phyloP scores from a whole-genome alignment of 2,113 vertebrate genomes.

The Callipepla squamata region DNA sequence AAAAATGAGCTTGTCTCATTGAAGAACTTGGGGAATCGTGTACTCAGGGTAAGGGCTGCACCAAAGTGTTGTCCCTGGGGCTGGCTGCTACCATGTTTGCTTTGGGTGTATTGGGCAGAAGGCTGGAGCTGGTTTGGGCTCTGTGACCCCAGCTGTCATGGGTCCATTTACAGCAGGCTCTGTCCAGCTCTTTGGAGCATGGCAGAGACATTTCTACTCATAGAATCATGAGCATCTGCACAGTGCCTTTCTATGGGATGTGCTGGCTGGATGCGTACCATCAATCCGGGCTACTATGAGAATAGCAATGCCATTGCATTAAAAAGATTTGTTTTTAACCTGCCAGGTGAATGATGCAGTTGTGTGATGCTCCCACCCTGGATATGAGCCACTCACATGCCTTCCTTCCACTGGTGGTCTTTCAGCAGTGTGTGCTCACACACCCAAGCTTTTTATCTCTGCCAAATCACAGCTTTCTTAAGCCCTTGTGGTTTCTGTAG shows the following conservation, averaged over 20 bases:
- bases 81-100: background rate
- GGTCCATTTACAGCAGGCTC: background rate
- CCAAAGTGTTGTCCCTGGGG: background rate
- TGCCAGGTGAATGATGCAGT: background rate
- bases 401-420: background rate
- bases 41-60: background rate
- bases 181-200: background rate
- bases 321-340: background rate
- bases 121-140: background rate
- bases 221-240: background rate
- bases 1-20: constrained; percentile 34
- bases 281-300: background rate
- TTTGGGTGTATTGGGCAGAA: background rate
- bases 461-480: constrained; percentile 45
- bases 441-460: constrained; percentile 37
- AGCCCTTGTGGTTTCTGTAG: constrained; percentile 43
- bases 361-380: background rate
- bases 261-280: background rate
- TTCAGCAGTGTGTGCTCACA: background rate
- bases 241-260: background rate
- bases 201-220: background rate
- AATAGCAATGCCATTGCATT: background rate
- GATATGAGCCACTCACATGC: background rate
- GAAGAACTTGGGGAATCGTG: background rate
- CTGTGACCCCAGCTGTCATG: background rate